Evolutionary conservation across 2,113 vertebrate species (phyloP).

Genomic region (Sakesphorus luctuosus): DNA sequence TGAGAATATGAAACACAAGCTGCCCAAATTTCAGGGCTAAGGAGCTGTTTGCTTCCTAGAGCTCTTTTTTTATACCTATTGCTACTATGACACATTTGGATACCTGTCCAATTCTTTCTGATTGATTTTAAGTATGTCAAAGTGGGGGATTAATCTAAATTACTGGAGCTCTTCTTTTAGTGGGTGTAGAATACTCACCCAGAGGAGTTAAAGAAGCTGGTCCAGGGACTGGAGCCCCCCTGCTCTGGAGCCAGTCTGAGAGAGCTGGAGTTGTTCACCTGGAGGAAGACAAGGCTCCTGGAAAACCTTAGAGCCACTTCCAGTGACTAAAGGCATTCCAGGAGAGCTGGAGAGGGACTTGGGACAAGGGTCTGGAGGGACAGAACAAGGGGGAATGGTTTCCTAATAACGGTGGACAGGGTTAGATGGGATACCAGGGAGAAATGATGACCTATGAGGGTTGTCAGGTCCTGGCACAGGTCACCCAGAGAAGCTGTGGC

Average conservation of each 20-base stretch:
- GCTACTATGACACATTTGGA: background rate
- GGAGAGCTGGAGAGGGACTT: background rate
- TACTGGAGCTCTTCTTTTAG: background rate
- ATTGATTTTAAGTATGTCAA: background rate
- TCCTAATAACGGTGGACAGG: background rate
- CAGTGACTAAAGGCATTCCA: background rate
- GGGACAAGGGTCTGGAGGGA: background rate
- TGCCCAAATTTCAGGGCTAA: background rate
- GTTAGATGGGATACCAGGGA: accelerated
- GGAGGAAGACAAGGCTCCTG: background rate
- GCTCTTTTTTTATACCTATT: background rate
- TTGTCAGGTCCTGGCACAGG: background rate
- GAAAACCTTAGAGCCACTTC: background rate
- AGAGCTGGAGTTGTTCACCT: accelerated
- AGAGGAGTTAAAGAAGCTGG: accelerated
- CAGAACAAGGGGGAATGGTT: background rate
- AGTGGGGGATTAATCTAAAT: background rate
- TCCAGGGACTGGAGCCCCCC: background rate
- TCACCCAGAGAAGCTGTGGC: background rate
- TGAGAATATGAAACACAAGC: background rate
- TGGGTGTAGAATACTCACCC: accelerated
- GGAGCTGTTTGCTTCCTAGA: background rate
- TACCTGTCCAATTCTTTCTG: background rate
- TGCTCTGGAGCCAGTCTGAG: background rate
- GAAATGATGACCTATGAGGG: background rate